phyloP scores from a whole-genome alignment of 2,888 invertebrate genomes.

The Xanthia icteritia region DNA sequence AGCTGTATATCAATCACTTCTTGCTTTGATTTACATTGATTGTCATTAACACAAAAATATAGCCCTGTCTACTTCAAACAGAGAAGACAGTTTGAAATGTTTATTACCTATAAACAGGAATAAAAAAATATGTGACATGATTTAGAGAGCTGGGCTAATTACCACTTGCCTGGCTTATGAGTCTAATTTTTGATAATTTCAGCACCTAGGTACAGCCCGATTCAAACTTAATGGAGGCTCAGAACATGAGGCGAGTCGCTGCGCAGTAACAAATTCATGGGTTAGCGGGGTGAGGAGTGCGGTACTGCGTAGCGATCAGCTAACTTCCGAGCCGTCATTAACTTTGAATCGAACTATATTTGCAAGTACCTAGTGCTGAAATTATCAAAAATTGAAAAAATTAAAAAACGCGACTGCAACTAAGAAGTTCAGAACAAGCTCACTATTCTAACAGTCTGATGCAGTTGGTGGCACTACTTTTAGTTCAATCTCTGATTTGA shows the following conservation, averaged over 20 bases:
- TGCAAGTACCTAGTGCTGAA: too few species aligned
- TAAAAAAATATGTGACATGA: constrained; percentile 19
- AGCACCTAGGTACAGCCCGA: too few species aligned
- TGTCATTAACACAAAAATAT: constrained; percentile 54
- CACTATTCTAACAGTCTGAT: neutral
- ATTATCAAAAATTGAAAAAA: constrained; percentile 21
- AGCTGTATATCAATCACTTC: constrained; percentile 75
- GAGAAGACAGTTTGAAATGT: constrained; percentile 26
- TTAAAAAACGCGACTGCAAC: too few species aligned
- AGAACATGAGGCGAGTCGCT: too few species aligned
- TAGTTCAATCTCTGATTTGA: neutral
- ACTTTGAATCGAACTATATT: too few species aligned
- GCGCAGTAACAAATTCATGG: too few species aligned
- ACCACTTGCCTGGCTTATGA: constrained; percentile 22
- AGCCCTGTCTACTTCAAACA: constrained; percentile 22
- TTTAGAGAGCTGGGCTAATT: constrained; percentile 36
- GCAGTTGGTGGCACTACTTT: neutral
- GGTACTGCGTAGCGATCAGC: too few species aligned
- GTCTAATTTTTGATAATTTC: too few species aligned
- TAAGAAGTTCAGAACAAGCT: neutral
- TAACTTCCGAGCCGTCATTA: too few species aligned
- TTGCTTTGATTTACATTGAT: constrained; percentile 66
- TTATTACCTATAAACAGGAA: constrained; percentile 16
- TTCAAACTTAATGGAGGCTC: too few species aligned
- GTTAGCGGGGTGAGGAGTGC: too few species aligned